These are phyloP conservation scores for Heteromurus nitidus DNA, from an alignment of 2,888 invertebrate genomes.

Conservation along the genomic window DNA sequence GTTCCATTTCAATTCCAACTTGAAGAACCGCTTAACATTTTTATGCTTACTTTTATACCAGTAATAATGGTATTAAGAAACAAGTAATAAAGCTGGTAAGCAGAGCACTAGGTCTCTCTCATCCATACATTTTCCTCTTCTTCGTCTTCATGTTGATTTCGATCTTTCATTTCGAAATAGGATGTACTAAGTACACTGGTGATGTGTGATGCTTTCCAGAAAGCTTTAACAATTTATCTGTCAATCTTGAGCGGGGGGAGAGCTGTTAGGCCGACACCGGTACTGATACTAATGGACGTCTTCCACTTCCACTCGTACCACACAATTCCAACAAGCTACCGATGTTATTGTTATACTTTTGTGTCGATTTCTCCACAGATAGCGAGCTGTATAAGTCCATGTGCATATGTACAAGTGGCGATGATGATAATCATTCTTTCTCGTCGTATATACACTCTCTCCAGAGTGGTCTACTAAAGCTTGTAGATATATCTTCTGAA, in stretches of 20 bases:
- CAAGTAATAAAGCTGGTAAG: constrained; percentile 21
- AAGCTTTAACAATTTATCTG: background rate
- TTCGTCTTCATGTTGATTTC: constrained; percentile 14
- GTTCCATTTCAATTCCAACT: background rate
- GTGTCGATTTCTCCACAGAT: constrained; percentile 33
- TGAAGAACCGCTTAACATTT: background rate
- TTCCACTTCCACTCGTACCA: background rate
- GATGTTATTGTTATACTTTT: constrained; percentile 38
- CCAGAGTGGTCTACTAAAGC: too few relatives aligned
- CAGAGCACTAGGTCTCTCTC: background rate
- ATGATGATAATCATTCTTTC: background rate
- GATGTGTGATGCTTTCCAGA: constrained; percentile 34
- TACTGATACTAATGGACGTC: constrained; percentile 1
- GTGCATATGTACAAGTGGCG: background rate
- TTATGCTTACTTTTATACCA: constrained; percentile 1
- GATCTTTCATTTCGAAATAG: constrained; percentile 14
- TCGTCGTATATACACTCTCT: too few relatives aligned
- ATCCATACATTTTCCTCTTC: background rate
- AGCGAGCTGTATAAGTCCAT: background rate
- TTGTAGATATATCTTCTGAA: background rate
- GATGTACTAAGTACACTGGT: background rate
- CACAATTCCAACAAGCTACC: too few relatives aligned
- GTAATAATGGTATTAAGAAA: constrained; percentile 23
- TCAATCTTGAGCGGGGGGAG: background rate
- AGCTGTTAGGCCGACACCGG: background rate